Evolutionary conservation across 1,140 invertebrate genomes (phyloP), one percentile per base, ranked within the genome.

Genomic region (Formica selysi): DNA sequence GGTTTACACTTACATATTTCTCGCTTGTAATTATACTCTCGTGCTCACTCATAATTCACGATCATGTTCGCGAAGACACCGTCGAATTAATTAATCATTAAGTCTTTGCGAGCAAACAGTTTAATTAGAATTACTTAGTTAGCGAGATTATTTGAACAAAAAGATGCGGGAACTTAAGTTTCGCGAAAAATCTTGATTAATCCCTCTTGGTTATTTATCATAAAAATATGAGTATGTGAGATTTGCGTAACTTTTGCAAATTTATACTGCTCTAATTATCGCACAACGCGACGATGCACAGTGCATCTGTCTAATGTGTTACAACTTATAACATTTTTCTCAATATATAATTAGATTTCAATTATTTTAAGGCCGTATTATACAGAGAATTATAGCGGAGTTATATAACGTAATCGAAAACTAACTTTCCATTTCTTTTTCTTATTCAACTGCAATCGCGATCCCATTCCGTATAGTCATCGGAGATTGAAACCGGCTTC

Each of bases 331-430:
- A 29, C 19, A 4, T 8, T 68, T 70, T 10, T 51, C 32, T 51
- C 48, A 1, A 8, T 51, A n/a, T 22, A 48, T 79, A 29, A 48
- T 32, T 80, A 70, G 38, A 80, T 65, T 26, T 68, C 76, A 80
- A 57, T 10, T 83, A 8, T 61, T 83, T 61, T 83, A 83, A 73
- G 67, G 54, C 68, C 54, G 73, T 83, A 73, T 73, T 73, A 74
- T 36, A 26, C 10, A 16, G 78, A 70, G 26, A 48, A 22, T 22
- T 22, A 48, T 48, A 51, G 16, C 3, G 16, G 3, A 51, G 16
- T 51, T 51, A 51, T 19, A 29, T 48, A 29, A 44, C 38, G 29
- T 65, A 65, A 85, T 65, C 41, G 74, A 79, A 78, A 67, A 67
- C 26, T 41, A 41, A 41, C 16, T 29, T 29, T 78, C 26, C 13